A percentile compares a stretch with the other conserved stretches of the same genome.
Evolutionary conservation across 1,140 invertebrate genomes (phyloP).

Genomic region (Cotesia chilonis): DNA sequence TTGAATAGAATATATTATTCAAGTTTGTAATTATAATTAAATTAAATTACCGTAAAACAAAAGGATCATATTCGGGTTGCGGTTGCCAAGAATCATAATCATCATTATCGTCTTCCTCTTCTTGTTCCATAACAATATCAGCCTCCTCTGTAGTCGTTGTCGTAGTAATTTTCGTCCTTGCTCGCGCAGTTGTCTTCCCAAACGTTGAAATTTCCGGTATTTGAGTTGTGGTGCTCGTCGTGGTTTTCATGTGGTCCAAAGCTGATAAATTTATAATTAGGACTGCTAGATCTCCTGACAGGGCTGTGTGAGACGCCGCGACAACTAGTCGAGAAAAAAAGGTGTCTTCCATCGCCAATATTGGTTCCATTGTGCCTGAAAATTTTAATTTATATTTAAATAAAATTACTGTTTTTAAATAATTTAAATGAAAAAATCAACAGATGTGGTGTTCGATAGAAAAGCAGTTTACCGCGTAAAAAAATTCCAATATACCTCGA

Average conservation of each 20-base stretch:
- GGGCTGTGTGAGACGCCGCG: conserved; percentile 69
- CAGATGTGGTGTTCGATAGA: neutral
- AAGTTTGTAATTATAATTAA: neutral
- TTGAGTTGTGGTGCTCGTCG: conserved; percentile 30
- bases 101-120: conserved; percentile 36
- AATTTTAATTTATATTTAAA: neutral
- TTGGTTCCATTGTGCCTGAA: conserved; percentile 50
- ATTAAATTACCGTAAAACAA: conserved; percentile 48
- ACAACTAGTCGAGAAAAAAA: conserved; percentile 52
- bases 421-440: neutral
- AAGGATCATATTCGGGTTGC: conserved; percentile 40
- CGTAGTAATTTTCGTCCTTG: neutral
- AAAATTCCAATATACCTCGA: no score
- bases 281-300: conserved; percentile 73
- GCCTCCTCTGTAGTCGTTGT: conserved; percentile 32
- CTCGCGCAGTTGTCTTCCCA: conserved; percentile 14
- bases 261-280: conserved; percentile 58
- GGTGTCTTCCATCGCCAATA: conserved; percentile 47
- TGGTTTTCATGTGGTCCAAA: conserved; percentile 27
- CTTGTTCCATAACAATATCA: conserved; percentile 41
- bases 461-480: no score
- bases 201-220: conserved; percentile 31
- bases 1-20: neutral
- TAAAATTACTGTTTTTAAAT: no score
- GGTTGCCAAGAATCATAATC: conserved; percentile 37